phyloP scores from a whole-genome alignment of 2,888 invertebrate species.

The Drosophila mayaguana region DNA sequence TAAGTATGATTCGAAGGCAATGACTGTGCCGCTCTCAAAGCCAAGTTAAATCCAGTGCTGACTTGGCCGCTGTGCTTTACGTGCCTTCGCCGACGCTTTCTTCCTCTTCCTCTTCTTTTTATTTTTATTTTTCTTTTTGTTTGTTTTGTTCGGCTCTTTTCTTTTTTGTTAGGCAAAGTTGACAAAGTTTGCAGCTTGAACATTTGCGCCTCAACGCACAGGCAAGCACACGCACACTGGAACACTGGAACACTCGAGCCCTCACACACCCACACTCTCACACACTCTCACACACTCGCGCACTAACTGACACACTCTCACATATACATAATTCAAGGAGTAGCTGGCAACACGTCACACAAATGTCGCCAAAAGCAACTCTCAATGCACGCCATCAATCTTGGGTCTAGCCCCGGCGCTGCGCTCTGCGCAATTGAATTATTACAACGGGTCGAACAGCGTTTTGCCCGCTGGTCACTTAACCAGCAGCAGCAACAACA shows the following conservation, averaged over 20 bases:
- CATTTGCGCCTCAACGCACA: conserved; percentile 72
- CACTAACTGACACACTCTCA: conserved; percentile 20
- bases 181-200: conserved; percentile 74
- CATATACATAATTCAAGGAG: conserved; percentile 71
- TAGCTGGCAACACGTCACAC: conserved; percentile 76
- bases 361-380: conserved; percentile 78
- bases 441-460: conserved; percentile 74
- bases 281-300: conserved; percentile 5
- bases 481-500: conserved; percentile 46
- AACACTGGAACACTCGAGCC: background rate
- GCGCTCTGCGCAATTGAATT: conserved; percentile 71
- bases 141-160: conserved; percentile 23
- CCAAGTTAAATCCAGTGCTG: conserved; percentile 76
- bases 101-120: conserved; percentile 1
- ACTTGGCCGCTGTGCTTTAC: conserved; percentile 67
- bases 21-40: conserved; percentile 55
- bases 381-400: conserved; percentile 78
- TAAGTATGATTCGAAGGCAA: conserved; percentile 46
- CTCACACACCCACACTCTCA: conserved; percentile 5
- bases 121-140: conserved; percentile 33
- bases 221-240: conserved; percentile 25
- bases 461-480: conserved; percentile 70
- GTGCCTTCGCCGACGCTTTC: conserved; percentile 45
- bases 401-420: conserved; percentile 44
- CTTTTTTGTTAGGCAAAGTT: conserved; percentile 55